Percentiles rank a stretch among this genome's conserved stretches.
These are phyloP conservation scores for Odontocerum albicorne DNA, from an alignment of 2,888 invertebrate species.

Conservation along the genomic window DNA sequence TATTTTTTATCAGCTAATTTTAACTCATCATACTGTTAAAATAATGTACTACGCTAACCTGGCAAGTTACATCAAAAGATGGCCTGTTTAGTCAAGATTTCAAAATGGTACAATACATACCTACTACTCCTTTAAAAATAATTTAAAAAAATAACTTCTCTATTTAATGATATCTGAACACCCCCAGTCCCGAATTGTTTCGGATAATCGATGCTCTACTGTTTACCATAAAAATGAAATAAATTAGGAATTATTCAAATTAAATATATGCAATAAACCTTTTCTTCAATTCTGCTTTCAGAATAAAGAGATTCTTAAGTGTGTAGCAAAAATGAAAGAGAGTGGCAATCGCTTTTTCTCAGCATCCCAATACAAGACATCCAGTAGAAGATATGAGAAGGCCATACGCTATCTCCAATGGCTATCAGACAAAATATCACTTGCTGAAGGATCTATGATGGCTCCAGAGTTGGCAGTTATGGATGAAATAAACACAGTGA, in stretches of 20 bases:
- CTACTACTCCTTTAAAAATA: no score
- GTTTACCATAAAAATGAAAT: no score
- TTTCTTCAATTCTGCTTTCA: slow-evolving; percentile 44
- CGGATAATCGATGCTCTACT: no score
- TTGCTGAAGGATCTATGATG: slow-evolving; percentile 38
- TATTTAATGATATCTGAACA: neutral
- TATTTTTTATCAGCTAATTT: no score
- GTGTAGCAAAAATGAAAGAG: slow-evolving; percentile 65
- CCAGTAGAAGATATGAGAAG: slow-evolving; percentile 78
- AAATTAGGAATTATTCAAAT: no score
- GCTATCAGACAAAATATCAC: slow-evolving; percentile 42
- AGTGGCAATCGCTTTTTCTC: slow-evolving; percentile 73
- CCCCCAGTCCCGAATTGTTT: no score
- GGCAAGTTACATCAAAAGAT: no score
- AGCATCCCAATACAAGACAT: slow-evolving; percentile 60
- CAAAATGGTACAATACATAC: no score
- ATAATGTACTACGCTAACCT: no score
- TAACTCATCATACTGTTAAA: no score
- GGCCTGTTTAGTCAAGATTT: no score
- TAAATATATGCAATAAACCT: neutral
- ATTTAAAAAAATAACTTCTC: neutral
- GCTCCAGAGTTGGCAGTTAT: slow-evolving; percentile 35
- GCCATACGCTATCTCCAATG: slow-evolving; percentile 69
- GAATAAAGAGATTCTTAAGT: slow-evolving; percentile 52
- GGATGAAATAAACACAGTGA: slow-evolving; percentile 1